Base-by-base conservation (phyloP, 2,888 invertebrate species). In the Eutolmus rufibarbis region DNA sequence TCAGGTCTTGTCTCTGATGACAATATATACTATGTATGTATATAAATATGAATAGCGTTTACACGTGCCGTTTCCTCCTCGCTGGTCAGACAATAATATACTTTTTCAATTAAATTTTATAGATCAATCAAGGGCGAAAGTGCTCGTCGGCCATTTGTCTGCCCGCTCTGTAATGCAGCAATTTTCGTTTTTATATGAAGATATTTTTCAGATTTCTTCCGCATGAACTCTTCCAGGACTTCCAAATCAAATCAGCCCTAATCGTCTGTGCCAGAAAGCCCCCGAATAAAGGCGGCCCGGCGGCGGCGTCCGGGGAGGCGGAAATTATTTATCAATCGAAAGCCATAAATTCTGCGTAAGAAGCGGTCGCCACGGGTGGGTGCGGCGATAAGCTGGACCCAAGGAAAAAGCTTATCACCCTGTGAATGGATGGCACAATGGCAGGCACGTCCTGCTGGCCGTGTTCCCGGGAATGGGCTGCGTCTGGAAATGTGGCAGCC, bases 281-380 rank as follows among this genome's bases (percentile, higher is more conserved):
- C 37, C 66, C 23, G 23, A 84, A 84, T 40, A 46, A 84, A 84
- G 31, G 74, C 74, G 9, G 51, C 66, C n/a, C 37, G 28, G 51
- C 5, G 19, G 46, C 57, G 66, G n/a, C 56, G 28, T 23, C 66
- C 23, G 40, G 40, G 28, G 23, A 66, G 66, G 14, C 66, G 40
- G 40, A 84, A 88, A 88, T 88, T 88, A 88, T 88, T 88, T 88
- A 88, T 88, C 88, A 88, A 88, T 88, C 86, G 86, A 66, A 57
- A 82, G 76, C 86, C 84, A 86, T 88, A 87, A 88, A 88, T 88
- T 82, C 87, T 81, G 56, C 78, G 86, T 87, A 82, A 82, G 86
- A 79, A 86, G 86, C 76, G 84, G 51, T 28, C 74, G 74, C 84
- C 16, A 12, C 76, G 37, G 34, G 56, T 66, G 85, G 66, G 84